phyloP scores from a whole-genome alignment of 92 coral and sea anemone genomes.

The Phenganax subtilis region DNA sequence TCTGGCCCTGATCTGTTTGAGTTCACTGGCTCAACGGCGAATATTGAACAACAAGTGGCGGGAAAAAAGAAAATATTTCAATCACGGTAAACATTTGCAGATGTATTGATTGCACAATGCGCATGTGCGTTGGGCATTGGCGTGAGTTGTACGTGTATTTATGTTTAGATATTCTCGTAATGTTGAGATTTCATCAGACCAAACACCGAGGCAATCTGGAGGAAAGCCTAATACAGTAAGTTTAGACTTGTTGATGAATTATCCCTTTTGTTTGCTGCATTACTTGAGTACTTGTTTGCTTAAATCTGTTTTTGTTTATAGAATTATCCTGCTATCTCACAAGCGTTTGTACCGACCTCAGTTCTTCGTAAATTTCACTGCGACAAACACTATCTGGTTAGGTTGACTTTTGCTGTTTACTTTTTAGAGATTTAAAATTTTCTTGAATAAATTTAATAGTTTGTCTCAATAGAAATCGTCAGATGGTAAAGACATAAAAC shows the following conservation, averaged over 20 bases:
- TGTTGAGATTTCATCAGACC: not conserved
- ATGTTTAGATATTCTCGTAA: not conserved
- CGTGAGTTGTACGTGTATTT: not conserved
- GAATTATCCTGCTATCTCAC: slow-evolving; percentile 36
- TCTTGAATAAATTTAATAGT: not conserved
- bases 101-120: not conserved
- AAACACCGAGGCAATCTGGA: not conserved
- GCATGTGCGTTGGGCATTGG: not conserved
- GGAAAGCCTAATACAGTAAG: slow-evolving; percentile 5
- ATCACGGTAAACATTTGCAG: not conserved
- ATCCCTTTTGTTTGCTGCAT: not conserved
- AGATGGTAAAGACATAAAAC: not conserved
- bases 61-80: not conserved
- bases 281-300: not conserved
- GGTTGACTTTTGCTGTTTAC: not conserved
- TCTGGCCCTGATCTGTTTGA: slow-evolving; percentile 24
- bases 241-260: not conserved
- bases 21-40: slow-evolving; percentile 29
- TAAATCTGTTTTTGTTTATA: not conserved
- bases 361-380: slow-evolving; percentile 80
- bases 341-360: slow-evolving; percentile 90
- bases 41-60: not conserved
- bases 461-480: slow-evolving; percentile 25
- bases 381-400: slow-evolving; percentile 50
- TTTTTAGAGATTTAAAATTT: not conserved